Base-by-base conservation (phyloP, 1,140 invertebrate genomes). In the Epicauta chinensis region DNA sequence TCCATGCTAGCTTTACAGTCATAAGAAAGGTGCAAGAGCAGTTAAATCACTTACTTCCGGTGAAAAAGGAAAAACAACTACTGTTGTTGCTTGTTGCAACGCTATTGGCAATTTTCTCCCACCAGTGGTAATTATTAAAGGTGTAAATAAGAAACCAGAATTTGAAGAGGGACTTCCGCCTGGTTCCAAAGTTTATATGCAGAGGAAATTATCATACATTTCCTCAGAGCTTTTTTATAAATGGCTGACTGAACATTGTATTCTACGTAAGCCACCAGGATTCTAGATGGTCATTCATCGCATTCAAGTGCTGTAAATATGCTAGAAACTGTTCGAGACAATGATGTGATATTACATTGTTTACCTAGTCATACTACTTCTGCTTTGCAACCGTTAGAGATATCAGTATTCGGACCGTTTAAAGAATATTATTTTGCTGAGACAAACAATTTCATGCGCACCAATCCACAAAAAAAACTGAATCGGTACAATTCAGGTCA, bases 331-430 rank as follows among this genome's bases (percentile, higher is more conserved):
- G 66, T 69, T 52, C 29, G 47, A 7, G 37, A 66, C 15, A 71
- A 72, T 60, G 53, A 70, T 29, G 54, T 72, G 5, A 61, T 64
- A 45, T 51, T 73, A 17, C 29, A 71, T 13, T 72, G 63, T 44
- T 56, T 71, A 46, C 65, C 65, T 11, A 68, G 65, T 42, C 67
- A 73, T 40, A 67, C 60, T 11, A 62, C 64, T n/a, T 61, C 63
- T 48, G 58, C 49, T 51, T 53, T 70, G 11, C 64, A 73, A 59
- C 67, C 68, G 12, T 49, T 73, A 23, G 66, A 72, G 43, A 42
- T 41, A 44, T 42, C 55, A 15, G 54, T 71, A 47, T 71, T 71
- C 42, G 3, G 13, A 10, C 39, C 32, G 37, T 36, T 42, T 13
- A 55, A 42, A 35, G 32, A 12, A 2, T 50, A 51, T 37, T 63